Evolutionary conservation across 2,113 vertebrate species (phyloP).

Genomic region (Zeus faber): DNA sequence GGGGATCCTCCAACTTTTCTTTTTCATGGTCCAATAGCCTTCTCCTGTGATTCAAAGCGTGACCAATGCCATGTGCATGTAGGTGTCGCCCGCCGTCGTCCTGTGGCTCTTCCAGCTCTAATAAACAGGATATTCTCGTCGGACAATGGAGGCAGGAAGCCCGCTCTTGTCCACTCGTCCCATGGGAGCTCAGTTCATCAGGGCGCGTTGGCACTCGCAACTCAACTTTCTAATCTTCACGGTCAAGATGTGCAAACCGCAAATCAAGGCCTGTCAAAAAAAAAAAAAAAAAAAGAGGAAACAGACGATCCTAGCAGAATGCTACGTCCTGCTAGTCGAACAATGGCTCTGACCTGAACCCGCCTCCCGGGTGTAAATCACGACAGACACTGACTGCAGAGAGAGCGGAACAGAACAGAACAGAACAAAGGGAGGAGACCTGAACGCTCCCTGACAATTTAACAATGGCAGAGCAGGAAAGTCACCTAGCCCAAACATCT

Average conservation of each 20-base stretch:
- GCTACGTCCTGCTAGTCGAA: conserved; percentile 27
- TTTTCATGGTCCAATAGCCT: conserved; percentile 6
- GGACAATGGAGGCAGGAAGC: conserved; percentile 65
- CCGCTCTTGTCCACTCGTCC: conserved; percentile 29
- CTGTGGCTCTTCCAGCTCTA: conserved; percentile 37
- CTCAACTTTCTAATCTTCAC: conserved; percentile 43
- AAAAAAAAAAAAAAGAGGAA: conserved; percentile 43
- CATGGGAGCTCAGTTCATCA: conserved; percentile 37
- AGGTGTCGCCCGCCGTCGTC: conserved; percentile 34
- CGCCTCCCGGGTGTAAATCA: conserved; percentile 52
- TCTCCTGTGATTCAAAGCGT: conserved; percentile 12
- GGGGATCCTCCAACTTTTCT: conserved; percentile 21
- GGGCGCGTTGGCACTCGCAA: conserved; percentile 15
- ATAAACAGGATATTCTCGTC: conserved; percentile 66
- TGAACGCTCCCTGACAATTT: conserved; percentile 2
- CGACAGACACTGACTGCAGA: conserved; percentile 17
- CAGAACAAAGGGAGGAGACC: conserved; percentile 43
- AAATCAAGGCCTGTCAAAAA: background rate
- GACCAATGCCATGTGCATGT: background rate
- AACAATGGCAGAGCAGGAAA: conserved; percentile 8
- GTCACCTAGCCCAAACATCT: background rate
- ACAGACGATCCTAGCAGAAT: conserved; percentile 35
- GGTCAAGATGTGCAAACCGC: conserved; percentile 35
- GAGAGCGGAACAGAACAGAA: background rate
- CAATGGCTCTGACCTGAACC: conserved; percentile 58